Base-by-base conservation (phyloP, 2,113 vertebrate species). In the Vidua chalybeata region DNA sequence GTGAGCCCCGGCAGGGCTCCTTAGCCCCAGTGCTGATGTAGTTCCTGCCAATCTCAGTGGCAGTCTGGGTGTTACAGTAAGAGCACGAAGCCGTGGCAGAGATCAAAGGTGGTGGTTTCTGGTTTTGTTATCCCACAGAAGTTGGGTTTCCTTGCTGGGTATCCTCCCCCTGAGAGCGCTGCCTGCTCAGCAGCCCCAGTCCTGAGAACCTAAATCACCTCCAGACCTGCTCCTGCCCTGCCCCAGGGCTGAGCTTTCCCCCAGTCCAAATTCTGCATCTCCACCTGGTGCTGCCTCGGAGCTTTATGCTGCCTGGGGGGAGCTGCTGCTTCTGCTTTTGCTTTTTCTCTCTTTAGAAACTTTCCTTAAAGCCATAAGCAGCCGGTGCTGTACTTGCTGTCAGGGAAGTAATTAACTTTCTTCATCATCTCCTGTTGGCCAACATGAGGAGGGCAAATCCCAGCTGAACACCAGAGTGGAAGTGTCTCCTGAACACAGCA, bases 281-380 rank as follows among this genome's bases (percentile, higher is more conserved):
- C 1, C 1, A 5, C 26, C 3, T 1, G 31, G 26, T 1, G 2
- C 9, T 30, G 35, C n/a, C 4, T 2, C 37, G 1, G 1, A 52
- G 58, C 41, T 26, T 20, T 24, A 26, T 28, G 28, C 66, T 48
- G 41, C 13, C 30, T 10, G 18, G 7, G 22, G 22, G 31, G 24
- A 69, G 43, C 27, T 31, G 26, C 66, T 59, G 27, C 78, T 72
- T 55, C 89, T 90, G 80, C 43, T 90, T 84, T 45, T 76, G 22
- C 20, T 46, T 84, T 48, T 51, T 39, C 17, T 51, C 20, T 28
- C 69, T 46, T 49, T 2, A 55, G 62, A 63, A 80, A 5, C 31
- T n/a, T 69, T 71, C 46, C 89, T 86, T 62, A 83, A 52, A 74
- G 56, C 46, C 49, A 11, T 6, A 7, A 72, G n/a, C 15, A 26